Evolutionary conservation across 1,140 invertebrate genomes (phyloP).

Genomic region (Phymorhynchus buccinoides): DNA sequence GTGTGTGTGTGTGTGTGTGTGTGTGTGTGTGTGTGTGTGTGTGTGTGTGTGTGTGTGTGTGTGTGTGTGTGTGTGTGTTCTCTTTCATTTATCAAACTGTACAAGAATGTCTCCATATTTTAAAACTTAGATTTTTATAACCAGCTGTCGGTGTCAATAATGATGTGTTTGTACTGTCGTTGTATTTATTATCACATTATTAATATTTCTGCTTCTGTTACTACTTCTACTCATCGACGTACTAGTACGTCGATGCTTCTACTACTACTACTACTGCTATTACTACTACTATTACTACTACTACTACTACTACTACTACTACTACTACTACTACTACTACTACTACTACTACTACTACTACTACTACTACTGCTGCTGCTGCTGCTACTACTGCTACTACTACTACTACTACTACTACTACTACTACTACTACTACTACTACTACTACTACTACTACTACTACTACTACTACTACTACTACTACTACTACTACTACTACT

Average conservation of each 20-base stretch:
- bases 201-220: conserved; percentile 17
- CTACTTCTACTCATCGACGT: background rate
- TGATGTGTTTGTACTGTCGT: too few species aligned
- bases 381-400: conserved; percentile 20
- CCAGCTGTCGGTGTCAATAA: background rate
- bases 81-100: too few species aligned
- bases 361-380: conserved; percentile 33
- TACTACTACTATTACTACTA: conserved; percentile 31
- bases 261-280: background rate
- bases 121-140: too few species aligned
- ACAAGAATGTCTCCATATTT: too few species aligned
- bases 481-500: background rate
- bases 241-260: too few species aligned
- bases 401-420: background rate
- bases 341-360: conserved; percentile 37
- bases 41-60: background rate
- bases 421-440: conserved; percentile 26
- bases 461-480: conserved; percentile 13
- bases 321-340: conserved; percentile 39
- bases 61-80: background rate
- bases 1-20: too few species aligned
- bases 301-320: conserved; percentile 38
- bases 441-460: conserved; percentile 26
- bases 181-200: background rate
- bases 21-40: background rate